Base-by-base conservation (phyloP, 2,113 vertebrate species). In the Pungitius pungitius region DNA sequence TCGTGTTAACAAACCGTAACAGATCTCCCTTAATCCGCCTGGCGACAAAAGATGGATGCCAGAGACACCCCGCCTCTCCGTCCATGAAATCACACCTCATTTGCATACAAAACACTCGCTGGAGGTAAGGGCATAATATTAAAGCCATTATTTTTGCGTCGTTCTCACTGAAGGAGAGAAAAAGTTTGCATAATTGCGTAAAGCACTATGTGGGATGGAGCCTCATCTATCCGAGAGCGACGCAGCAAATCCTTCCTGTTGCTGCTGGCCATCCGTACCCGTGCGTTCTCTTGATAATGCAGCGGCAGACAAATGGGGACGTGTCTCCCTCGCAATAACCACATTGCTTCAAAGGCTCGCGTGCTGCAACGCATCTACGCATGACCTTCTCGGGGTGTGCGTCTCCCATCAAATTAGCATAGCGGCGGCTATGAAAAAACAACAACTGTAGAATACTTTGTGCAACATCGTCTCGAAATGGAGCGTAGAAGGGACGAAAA, bases 1-100 rank as follows among this genome's bases (percentile, higher is more conserved):
- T 85, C 85, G 85, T 93, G 93, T 92, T 93, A 91, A 93, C 92
- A 92, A 90, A 92, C 91, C 93, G 92, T 91, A 94, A 93, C 92
- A 93, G 91, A 92, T 92, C 91, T 90, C 87, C 85, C 87, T 84
- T 93, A 93, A 93, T 94, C 92, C 91, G 83, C 83, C 87, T 83
- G 85, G 87, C 88, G 89, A 93, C 91, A 93, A 92, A 92, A 92
- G 87, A 92, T 83, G 90, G 92, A 91, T 91, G 91, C 86, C 78
- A 83, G 75, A 91, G 83, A 88, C 91, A 89, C 90, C 86, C 87
- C 52, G 82, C 86, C 88, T 92, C 92, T 94, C 90, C 72, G 51
- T 90, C 86, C 89, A 85, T 78, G 79, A 91, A 93, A 92, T 93
- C 92, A 89, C 78, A 85, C 59, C 82, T 93, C 75, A 93, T 95